phyloP scores from a whole-genome alignment of 2,888 invertebrate species.

The Lepidonotus clava region DNA sequence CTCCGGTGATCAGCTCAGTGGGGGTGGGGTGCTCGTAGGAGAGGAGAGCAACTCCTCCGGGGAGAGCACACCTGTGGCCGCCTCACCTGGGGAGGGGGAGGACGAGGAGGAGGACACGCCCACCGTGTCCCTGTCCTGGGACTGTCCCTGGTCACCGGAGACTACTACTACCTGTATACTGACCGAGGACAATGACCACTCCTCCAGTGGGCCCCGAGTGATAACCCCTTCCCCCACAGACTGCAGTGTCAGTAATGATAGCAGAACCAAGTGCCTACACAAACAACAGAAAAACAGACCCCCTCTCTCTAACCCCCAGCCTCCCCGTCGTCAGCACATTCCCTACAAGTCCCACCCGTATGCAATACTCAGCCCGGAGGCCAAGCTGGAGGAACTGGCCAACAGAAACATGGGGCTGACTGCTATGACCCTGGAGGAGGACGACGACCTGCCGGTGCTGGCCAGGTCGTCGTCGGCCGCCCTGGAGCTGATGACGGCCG shows the following conservation, averaged over 20 bases:
- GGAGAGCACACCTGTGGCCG: constrained; percentile 45
- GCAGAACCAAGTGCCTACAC: neutral
- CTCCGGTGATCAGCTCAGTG: neutral
- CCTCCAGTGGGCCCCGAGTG: no score
- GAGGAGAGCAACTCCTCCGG: constrained; percentile 1
- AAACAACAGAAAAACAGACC: neutral
- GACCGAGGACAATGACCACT: neutral
- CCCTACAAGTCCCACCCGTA: neutral
- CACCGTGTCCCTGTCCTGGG: constrained; percentile 26
- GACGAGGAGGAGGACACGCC: constrained; percentile 44
- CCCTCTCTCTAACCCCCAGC: neutral
- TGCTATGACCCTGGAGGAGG: neutral
- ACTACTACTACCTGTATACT: neutral
- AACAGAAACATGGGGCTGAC: neutral
- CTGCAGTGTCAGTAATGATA: neutral
- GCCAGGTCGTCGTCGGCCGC: neutral
- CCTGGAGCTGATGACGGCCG: constrained; percentile 22
- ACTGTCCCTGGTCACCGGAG: constrained; percentile 22
- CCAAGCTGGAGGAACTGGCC: neutral
- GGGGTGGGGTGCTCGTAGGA: no score
- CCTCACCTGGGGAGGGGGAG: constrained; percentile 14
- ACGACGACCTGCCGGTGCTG: neutral
- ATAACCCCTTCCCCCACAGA: neutral
- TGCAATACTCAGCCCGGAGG: neutral
- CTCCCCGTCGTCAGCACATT: neutral